phyloP scores from a whole-genome alignment of 2,888 invertebrate species.

The Mythimna loreyi region DNA sequence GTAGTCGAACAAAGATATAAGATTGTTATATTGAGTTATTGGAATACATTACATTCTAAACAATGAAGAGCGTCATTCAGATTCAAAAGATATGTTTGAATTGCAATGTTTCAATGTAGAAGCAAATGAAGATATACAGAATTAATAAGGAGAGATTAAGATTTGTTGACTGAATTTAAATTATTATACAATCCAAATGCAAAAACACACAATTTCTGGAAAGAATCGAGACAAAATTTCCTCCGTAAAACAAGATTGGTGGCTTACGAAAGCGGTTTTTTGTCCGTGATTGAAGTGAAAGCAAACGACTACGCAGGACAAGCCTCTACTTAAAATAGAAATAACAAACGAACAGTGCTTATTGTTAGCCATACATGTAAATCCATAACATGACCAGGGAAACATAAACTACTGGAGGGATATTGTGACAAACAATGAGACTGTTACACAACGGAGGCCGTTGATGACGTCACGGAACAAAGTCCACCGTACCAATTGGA shows the following conservation, averaged over 20 bases:
- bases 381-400: slow-evolving; percentile 56
- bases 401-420: slow-evolving; percentile 65
- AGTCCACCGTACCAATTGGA: slow-evolving; percentile 81
- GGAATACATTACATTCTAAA: slow-evolving; percentile 18
- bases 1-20: slow-evolving; percentile 41
- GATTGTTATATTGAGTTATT: slow-evolving; percentile 10
- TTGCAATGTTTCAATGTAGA: neutral
- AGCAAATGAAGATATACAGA: neutral
- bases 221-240: slow-evolving; percentile 6
- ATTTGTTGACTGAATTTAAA: neutral
- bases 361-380: slow-evolving; percentile 28
- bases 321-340: slow-evolving; percentile 21
- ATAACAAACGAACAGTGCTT: slow-evolving; percentile 25
- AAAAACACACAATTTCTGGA: slow-evolving; percentile 1
- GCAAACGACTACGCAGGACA: slow-evolving; percentile 22
- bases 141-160: slow-evolving; percentile 2
- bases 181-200: neutral
- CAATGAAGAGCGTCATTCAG: slow-evolving; percentile 3
- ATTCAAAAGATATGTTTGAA: neutral
- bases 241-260: slow-evolving; percentile 18
- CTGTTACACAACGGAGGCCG: slow-evolving; percentile 69
- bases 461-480: slow-evolving; percentile 77
- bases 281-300: slow-evolving; percentile 45
- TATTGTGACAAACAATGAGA: slow-evolving; percentile 77
- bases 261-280: slow-evolving; percentile 36